Conservation (phyloP, 2,888 invertebrate species). For the Mermis nigrescens region DNA sequence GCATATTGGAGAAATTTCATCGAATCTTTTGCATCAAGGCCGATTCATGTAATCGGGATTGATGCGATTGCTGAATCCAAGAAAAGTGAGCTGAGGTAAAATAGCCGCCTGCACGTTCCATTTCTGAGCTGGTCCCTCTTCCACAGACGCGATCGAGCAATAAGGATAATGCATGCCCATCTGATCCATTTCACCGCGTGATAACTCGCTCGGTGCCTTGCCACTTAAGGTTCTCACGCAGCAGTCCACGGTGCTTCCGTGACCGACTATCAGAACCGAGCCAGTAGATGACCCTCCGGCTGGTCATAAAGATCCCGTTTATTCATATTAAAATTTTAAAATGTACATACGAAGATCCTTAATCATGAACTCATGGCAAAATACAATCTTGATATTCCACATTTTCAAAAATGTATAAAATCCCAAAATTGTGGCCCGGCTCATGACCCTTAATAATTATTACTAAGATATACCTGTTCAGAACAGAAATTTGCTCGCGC, state of each 20-base stretch:
- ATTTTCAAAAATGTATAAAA: no score
- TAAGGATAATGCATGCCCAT: slow-evolving; percentile 15
- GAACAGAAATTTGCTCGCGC: no score
- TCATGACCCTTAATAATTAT: no score
- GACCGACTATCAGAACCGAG: slow-evolving; percentile 65
- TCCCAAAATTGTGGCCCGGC: no score
- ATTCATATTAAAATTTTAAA: no score
- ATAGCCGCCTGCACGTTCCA: not conserved
- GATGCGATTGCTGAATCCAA: slow-evolving; percentile 5
- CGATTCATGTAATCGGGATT: slow-evolving; percentile 1
- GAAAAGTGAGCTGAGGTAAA: slow-evolving; percentile 1
- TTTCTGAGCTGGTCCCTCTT: slow-evolving; percentile 4
- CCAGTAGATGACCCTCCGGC: slow-evolving; percentile 48
- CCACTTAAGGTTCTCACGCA: slow-evolving; percentile 54
- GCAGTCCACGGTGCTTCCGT: slow-evolving; percentile 68
- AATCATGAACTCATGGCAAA: no score
- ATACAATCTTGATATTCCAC: no score
- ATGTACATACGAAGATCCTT: no score
- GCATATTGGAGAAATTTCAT: no score
- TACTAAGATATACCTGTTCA: no score
- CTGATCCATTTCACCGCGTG: slow-evolving; percentile 8
- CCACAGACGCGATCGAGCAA: slow-evolving; percentile 13
- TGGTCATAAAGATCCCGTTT: no score
- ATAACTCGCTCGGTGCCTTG: slow-evolving; percentile 4
- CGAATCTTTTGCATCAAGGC: not conserved